Evolutionary conservation across 2,888 invertebrate species (phyloP).

Genomic region (Leptinotarsa rubiginosa): DNA sequence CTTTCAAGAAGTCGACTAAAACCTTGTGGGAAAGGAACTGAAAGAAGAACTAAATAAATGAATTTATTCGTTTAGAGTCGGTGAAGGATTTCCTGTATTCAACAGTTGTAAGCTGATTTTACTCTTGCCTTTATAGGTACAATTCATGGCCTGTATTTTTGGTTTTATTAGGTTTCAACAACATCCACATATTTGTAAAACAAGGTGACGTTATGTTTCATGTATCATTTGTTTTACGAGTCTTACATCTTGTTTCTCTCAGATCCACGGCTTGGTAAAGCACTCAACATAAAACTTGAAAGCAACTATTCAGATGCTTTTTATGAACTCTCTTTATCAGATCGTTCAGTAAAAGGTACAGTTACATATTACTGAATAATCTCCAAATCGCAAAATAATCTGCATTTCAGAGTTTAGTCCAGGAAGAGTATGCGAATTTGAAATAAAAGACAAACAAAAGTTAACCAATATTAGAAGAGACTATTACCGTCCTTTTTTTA

Average conservation of each 20-base stretch:
- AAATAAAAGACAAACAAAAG: background rate
- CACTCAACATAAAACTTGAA: background rate
- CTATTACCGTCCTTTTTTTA: too few species aligned
- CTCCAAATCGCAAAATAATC: background rate
- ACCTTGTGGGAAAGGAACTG: too few species aligned
- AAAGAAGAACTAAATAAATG: too few species aligned
- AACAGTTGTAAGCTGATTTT: background rate
- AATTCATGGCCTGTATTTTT: background rate
- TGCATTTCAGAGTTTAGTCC: background rate
- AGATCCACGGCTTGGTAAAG: background rate
- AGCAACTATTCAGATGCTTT: background rate
- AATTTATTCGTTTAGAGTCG: too few species aligned
- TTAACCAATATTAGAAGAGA: too few species aligned
- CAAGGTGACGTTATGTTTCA: background rate
- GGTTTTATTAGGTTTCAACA: background rate
- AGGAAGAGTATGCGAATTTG: background rate
- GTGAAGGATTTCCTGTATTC: background rate
- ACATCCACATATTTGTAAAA: background rate
- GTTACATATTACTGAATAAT: background rate
- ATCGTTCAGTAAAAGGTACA: background rate
- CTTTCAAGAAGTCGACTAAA: too few species aligned
- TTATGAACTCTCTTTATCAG: conserved; percentile 3
- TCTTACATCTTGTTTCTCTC: background rate
- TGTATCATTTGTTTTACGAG: conserved; percentile 8
- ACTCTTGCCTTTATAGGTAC: background rate